Base-by-base conservation (phyloP, 1,140 invertebrate species). In the Helicorthomorpha holstii region DNA sequence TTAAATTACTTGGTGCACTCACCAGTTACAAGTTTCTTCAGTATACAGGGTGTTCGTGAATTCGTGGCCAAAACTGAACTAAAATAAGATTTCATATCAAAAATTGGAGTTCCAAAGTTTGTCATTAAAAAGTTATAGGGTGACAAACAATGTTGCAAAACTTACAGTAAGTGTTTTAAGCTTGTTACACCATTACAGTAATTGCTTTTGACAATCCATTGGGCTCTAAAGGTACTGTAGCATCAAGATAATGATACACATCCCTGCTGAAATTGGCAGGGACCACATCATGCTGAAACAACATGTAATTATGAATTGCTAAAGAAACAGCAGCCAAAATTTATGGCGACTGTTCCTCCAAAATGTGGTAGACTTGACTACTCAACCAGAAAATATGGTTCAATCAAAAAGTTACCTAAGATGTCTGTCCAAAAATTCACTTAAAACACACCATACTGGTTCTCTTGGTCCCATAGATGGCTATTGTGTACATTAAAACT, bases 361-460 rank as follows among this genome's bases (percentile, higher is more conserved):
- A 49, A 7, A 25, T 23, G 14, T 19, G 23, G 24, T 34, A 49
- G 29, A 34, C 21, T 43, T 42, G 2, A 22, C 23, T 12, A 34
- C 34, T 23, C 45, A 48, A 2, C 1, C 19, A 53, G 19, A 1
- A 49, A 7, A 23, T 53, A 44, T 48, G 44, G 51, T 1, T 45
- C 45, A 27, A 53, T 25, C 34, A 53, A 27, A 38, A 14, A 27
- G 10, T 44, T 7, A 24, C 19, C 14, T 1, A 49, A 21, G 2
- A 53, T 38, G 46, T 24, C n/a, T n/a, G n/a, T 7, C 23, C 44
- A 48, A 2, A 53, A 44, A 53, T 53, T 48, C n/a, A n/a, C n/a
- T n/a, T n/a, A n/a, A n/a, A n/a, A n/a, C n/a, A n/a, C n/a, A n/a
- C n/a, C n/a, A n/a, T n/a, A n/a, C n/a, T n/a, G n/a, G n/a, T n/a